Evolutionary conservation across 2,113 vertebrate genomes (phyloP), one percentile per base, ranked within the genome.

Genomic region (Phylloscopus whistleri): DNA sequence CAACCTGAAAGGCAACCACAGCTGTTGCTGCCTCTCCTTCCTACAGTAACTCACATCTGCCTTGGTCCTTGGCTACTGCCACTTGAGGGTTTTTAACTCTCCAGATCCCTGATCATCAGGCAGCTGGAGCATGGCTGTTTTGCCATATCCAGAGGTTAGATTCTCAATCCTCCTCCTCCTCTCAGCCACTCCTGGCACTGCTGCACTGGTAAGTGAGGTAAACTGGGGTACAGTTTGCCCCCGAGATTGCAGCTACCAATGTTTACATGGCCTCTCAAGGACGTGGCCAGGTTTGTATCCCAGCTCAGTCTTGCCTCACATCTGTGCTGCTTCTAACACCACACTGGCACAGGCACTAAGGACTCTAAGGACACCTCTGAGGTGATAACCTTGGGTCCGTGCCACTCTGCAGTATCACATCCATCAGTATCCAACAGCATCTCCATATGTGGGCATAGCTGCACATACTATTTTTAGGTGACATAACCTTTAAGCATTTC

Each of bases 211-310:
- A 75, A 56, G 44, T 39, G 51, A 78, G 56, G 31, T 28, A 53
- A 64, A 35, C 31, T 64, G 33, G 26, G 64, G 55, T 22, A 63
- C 16, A 27, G 44, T n/a, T 74, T 14, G 82, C 27, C 26, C 17
- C 15, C 0, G 2, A n/a, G n/a, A 78, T 1, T 5, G 10, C 33
- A 78, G 55, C 55, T 52, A 17, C 39, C 39, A 27, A 2, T 14
- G 12, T n/a, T 63, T 48, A 37, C 8, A 20, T 1, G 53, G 60
- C 26, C 56, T 64, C 17, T 46, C 16, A 33, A 68, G 44, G 6
- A 51, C 0, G 1, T 26, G 39, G 31, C 28, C 13, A 37, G 33
- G 39, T 43, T 81, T 0, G 1, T 16, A 48, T 4, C n/a, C 11
- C 64, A 85, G 44, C 35, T 82, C 28, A 41, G 27, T 15, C 44